Evolutionary conservation across 2,888 invertebrate species (phyloP).

Genomic region (Anorthoa munda): DNA sequence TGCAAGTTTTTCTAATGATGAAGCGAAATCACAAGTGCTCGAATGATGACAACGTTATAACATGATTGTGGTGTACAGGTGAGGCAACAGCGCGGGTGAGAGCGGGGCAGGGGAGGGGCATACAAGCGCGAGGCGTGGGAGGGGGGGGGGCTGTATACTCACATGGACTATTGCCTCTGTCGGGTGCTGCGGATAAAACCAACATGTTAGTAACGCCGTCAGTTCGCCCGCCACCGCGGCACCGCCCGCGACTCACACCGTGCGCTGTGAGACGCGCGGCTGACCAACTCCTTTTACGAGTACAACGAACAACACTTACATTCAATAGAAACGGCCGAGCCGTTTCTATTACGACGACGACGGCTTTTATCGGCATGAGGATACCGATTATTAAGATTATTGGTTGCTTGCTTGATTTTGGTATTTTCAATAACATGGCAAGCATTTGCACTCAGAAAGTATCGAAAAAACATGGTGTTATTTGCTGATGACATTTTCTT

Average conservation of each 20-base stretch:
- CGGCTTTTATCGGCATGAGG: no score
- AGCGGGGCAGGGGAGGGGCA: not conserved
- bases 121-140: not conserved
- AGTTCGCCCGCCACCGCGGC: slow-evolving; percentile 43
- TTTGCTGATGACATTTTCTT: no score
- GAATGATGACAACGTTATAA: slow-evolving; percentile 1
- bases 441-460: no score
- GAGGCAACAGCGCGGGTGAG: slow-evolving; percentile 17
- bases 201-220: slow-evolving; percentile 75
- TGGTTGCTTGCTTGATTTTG: no score
- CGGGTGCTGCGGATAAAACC: slow-evolving; percentile 94
- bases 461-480: no score
- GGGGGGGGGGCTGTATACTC: slow-evolving; percentile 91
- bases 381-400: no score
- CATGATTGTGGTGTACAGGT: not conserved
- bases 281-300: not conserved
- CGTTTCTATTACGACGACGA: not conserved
- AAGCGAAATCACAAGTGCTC: not conserved
- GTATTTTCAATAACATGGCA: no score
- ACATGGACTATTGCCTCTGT: slow-evolving; percentile 97
- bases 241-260: slow-evolving; percentile 8
- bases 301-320: not conserved
- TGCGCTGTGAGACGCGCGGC: slow-evolving; percentile 3
- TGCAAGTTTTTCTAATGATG: not conserved
- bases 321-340: not conserved